These are phyloP conservation scores for Nephrotoma appendiculata DNA, from an alignment of 2,888 invertebrate species.

Conservation along the genomic window DNA sequence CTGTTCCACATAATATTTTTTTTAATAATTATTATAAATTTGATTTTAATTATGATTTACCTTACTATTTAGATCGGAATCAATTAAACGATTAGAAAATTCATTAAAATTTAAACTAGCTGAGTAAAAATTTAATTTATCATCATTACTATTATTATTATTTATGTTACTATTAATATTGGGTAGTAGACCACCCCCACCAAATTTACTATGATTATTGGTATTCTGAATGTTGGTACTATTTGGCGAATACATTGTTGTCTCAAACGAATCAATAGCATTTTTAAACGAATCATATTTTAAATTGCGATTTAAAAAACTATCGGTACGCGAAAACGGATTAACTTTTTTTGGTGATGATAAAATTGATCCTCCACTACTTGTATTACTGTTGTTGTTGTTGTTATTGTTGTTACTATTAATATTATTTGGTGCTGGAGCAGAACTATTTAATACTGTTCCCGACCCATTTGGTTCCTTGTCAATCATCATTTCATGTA, in stretches of 20 bases:
- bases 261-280: not conserved
- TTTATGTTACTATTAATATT: not conserved
- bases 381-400: not conserved
- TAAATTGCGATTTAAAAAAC: slow-evolving; percentile 2
- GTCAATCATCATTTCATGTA: not conserved
- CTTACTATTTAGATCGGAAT: not conserved
- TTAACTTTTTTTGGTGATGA: not conserved
- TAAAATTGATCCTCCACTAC: not conserved
- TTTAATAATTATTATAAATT: not conserved
- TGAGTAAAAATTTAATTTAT: not conserved
- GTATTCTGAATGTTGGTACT: not conserved
- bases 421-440: not conserved
- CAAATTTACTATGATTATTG: not conserved
- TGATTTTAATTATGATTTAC: not conserved
- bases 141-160: not conserved
- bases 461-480: not conserved
- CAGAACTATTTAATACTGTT: not conserved
- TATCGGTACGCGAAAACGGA: not conserved
- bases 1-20: not conserved
- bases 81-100: slow-evolving; percentile 14
- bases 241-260: not conserved
- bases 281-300: slow-evolving; percentile 4
- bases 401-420: not conserved
- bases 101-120: slow-evolving; percentile 9
- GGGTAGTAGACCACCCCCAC: not conserved